Percentiles rank a stretch among this genome's conserved stretches.
These are phyloP conservation scores for Mya arenaria DNA, from an alignment of 1,140 invertebrate species.

Conservation along the genomic window DNA sequence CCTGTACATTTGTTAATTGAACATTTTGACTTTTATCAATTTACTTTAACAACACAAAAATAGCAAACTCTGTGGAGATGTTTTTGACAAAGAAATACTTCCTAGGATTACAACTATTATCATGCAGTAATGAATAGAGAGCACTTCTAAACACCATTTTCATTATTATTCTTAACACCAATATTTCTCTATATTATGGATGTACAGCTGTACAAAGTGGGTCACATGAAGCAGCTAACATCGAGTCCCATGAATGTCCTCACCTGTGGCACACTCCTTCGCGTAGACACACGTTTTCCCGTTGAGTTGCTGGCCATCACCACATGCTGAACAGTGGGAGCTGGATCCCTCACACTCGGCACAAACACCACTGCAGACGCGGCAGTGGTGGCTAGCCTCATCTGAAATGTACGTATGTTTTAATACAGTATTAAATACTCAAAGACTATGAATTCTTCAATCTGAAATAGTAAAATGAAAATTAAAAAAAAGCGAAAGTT, in stretches of 20 bases:
- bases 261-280: constrained; percentile 39
- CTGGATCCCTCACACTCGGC: constrained; percentile 15
- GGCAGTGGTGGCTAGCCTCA: constrained; percentile 27
- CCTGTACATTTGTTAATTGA: too few relatives aligned
- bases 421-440: too few relatives aligned
- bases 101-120: too few relatives aligned
- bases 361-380: constrained; percentile 47
- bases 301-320: constrained; percentile 8
- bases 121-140: too few relatives aligned
- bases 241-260: background rate
- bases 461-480: too few relatives aligned
- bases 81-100: too few relatives aligned
- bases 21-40: too few relatives aligned
- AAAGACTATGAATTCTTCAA: too few relatives aligned
- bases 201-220: too few relatives aligned
- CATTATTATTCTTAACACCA: background rate
- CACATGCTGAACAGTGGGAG: constrained; percentile 37
- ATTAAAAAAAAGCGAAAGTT: too few relatives aligned
- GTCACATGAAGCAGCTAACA: background rate
- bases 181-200: background rate
- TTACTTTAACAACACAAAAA: too few relatives aligned
- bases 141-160: background rate
- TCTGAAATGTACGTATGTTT: constrained; percentile 19
- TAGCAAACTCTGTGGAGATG: too few relatives aligned
- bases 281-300: constrained; percentile 9